Percentiles rank a stretch among this genome's conserved stretches.
Conservation (phyloP, 2,888 invertebrate species). For the Volucella zonaria region DNA sequence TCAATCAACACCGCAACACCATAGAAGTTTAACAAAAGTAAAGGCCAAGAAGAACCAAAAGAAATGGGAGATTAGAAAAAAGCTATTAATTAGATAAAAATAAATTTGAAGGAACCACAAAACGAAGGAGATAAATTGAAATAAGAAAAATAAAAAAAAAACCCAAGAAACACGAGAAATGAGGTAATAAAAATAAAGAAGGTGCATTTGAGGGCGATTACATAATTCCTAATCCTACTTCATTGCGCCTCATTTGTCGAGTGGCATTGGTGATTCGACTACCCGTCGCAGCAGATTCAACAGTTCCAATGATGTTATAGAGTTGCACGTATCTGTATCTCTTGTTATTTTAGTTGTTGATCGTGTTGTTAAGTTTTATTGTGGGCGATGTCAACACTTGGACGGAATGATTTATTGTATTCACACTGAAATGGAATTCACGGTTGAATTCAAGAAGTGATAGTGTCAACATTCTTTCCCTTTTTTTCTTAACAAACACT, state of each 20-base stretch:
- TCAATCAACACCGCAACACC: conserved; percentile 58
- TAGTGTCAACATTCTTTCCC: conserved; percentile 6
- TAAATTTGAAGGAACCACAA: background rate
- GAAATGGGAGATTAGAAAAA: conserved; percentile 39
- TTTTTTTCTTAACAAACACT: too few species aligned
- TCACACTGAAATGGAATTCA: conserved; percentile 31
- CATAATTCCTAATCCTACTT: conserved; percentile 62
- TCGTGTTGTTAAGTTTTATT: conserved; percentile 60
- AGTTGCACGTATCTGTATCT: conserved; percentile 35
- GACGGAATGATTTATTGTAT: conserved; percentile 57
- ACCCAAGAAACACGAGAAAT: conserved; percentile 38
- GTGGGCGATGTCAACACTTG: conserved; percentile 67
- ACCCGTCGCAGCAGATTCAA: background rate
- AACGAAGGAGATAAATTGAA: conserved; percentile 8
- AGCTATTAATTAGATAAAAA: conserved; percentile 63
- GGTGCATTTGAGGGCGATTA: conserved; percentile 51
- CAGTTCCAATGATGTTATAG: conserved; percentile 15
- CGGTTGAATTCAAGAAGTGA: conserved; percentile 16
- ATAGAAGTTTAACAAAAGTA: conserved; percentile 12
- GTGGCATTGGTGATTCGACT: conserved; percentile 35
- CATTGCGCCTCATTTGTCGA: conserved; percentile 66
- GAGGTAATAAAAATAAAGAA: conserved; percentile 65
- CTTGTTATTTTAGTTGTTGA: conserved; percentile 42
- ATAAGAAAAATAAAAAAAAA: conserved; percentile 2
- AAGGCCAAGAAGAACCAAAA: conserved; percentile 17